Evolutionary conservation across 2,888 invertebrate genomes (phyloP).

Genomic region (Nephrotoma appendiculata): DNA sequence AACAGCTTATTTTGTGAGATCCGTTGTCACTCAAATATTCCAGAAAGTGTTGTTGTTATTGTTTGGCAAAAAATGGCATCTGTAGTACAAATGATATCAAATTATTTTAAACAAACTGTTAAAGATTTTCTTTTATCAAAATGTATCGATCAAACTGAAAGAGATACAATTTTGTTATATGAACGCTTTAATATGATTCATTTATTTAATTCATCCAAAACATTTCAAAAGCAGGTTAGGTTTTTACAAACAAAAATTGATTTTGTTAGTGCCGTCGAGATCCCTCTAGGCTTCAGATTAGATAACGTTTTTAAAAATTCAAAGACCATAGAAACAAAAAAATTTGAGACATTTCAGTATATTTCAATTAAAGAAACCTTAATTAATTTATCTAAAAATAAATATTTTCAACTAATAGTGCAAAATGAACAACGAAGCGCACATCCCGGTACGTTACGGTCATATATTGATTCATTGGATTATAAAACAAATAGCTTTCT

Average conservation of each 20-base stretch:
- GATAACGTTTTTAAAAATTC: neutral
- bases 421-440: too few relatives aligned
- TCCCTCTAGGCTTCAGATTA: neutral
- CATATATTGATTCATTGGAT: too few relatives aligned
- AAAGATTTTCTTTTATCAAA: too few relatives aligned
- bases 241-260: neutral
- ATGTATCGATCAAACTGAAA: too few relatives aligned
- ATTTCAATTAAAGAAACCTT: constrained; percentile 2
- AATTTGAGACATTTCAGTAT: constrained; percentile 4
- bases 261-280: neutral
- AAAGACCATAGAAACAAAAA: neutral
- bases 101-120: too few relatives aligned
- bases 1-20: too few relatives aligned
- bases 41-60: neutral
- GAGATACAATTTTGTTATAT: too few relatives aligned
- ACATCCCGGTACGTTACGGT: too few relatives aligned
- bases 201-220: too few relatives aligned
- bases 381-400: neutral
- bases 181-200: neutral
- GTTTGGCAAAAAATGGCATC: neutral
- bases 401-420: neutral
- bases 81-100: too few relatives aligned
- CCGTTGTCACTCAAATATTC: neutral
- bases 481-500: too few relatives aligned
- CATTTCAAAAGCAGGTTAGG: neutral